A percentile compares a stretch with the other conserved stretches of the same genome.
Evolutionary conservation across 2,888 invertebrate genomes (phyloP).

Genomic region (Plebejus melissa): DNA sequence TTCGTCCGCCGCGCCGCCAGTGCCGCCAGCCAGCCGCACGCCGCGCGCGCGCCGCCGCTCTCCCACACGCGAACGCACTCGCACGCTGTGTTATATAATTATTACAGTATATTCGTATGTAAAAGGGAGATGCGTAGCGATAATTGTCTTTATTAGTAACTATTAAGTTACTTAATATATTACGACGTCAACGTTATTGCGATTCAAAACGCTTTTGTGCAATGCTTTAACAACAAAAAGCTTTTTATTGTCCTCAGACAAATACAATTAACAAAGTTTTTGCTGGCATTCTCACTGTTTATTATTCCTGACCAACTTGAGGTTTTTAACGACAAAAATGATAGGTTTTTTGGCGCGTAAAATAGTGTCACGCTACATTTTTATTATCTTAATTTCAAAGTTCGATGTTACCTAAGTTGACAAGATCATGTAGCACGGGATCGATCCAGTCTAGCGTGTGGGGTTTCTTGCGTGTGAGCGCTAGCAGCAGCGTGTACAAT

Average conservation of each 20-base stretch:
- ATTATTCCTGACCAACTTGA: too few relatives aligned
- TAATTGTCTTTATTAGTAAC: too few relatives aligned
- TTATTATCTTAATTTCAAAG: neutral
- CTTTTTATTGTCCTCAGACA: too few relatives aligned
- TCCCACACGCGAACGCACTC: conserved; percentile 61
- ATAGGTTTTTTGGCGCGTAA: too few relatives aligned
- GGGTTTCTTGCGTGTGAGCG: conserved; percentile 83
- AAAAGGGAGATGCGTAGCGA: too few relatives aligned
- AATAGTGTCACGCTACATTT: neutral
- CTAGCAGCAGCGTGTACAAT: conserved; percentile 81
- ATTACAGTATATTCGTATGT: neutral
- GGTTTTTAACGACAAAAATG: too few relatives aligned
- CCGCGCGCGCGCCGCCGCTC: conserved; percentile 55
- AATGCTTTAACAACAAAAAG: too few relatives aligned
- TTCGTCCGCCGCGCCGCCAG: conserved; percentile 50
- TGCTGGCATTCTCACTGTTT: too few relatives aligned
- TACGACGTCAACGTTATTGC: too few relatives aligned
- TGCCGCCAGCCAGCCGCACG: conserved; percentile 61
- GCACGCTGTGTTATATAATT: conserved; percentile 44
- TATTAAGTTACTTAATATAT: too few relatives aligned
- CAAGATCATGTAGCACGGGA: conserved; percentile 52
- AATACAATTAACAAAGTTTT: too few relatives aligned
- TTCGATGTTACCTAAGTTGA: conserved; percentile 51
- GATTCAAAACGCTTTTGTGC: too few relatives aligned
- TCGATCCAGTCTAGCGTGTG: conserved; percentile 58